Conservation (phyloP, 30 jellyfish, hydroid and myxozoan genomes). For the Hydra vulgaris region DNA sequence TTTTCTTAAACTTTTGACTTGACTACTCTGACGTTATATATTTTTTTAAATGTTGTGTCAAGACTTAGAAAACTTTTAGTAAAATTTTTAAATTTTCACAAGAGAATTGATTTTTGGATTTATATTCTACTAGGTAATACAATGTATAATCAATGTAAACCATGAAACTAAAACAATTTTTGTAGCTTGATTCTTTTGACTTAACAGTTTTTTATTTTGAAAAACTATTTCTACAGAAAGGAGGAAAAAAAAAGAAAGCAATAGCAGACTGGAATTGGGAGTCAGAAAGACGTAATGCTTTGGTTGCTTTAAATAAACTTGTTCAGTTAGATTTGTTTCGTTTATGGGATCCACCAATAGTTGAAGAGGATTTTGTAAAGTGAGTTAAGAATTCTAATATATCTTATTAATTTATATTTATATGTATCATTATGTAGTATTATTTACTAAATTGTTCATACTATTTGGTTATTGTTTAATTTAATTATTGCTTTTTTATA, state of each 20-base stretch:
- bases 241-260: conserved; percentile 43
- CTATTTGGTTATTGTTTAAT: background rate
- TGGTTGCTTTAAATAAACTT: conserved; percentile 55
- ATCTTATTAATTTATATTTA: background rate
- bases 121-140: no score
- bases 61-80: no score
- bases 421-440: background rate
- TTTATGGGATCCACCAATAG: conserved; percentile 94
- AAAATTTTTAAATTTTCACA: no score
- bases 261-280: conserved; percentile 59
- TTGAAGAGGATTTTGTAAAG: conserved; percentile 86
- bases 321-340: conserved; percentile 66
- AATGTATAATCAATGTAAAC: no score
- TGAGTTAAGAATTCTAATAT: conserved; percentile 2
- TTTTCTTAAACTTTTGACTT: no score
- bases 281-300: conserved; percentile 40
- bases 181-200: no score
- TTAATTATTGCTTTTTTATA: no score
- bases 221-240: background rate
- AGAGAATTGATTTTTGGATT: no score
- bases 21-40: no score
- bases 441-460: background rate
- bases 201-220: background rate
- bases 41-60: no score
- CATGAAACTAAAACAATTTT: no score